Conservation (phyloP, 2,113 vertebrate species). For the Callopanchax toddi region DNA sequence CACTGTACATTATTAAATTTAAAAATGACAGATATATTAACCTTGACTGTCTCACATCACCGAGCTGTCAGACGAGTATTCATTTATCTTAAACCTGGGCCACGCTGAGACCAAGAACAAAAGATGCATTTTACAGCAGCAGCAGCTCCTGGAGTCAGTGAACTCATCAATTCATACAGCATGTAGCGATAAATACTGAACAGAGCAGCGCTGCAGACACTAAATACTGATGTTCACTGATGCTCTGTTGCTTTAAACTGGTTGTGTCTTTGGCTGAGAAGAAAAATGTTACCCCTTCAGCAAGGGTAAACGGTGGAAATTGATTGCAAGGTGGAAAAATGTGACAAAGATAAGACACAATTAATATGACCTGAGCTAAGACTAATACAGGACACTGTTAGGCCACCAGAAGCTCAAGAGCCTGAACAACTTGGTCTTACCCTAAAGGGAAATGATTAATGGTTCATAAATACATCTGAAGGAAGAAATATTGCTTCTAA, state of each 20-base stretch:
- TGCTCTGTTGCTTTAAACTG: neutral
- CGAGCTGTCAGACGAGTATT: conserved; percentile 27
- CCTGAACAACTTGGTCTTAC: too few species aligned
- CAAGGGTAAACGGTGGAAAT: neutral
- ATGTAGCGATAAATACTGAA: conserved; percentile 35
- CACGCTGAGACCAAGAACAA: conserved; percentile 32
- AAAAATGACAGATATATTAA: conserved; percentile 44
- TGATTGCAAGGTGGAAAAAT: neutral
- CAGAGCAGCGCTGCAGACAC: conserved; percentile 7
- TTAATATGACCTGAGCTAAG: neutral
- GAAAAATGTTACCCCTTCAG: neutral
- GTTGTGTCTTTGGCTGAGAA: neutral
- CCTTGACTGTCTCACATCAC: conserved; percentile 24
- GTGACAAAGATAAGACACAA: neutral
- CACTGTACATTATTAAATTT: conserved; percentile 31
- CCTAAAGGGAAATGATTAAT: too few species aligned
- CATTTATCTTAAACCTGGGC: conserved; percentile 51
- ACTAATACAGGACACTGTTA: too few species aligned
- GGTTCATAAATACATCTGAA: too few species aligned
- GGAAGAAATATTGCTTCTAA: too few species aligned
- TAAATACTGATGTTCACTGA: conserved; percentile 27
- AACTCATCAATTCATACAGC: conserved; percentile 29
- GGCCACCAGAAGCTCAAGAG: too few species aligned
- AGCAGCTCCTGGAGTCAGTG: conserved; percentile 23
- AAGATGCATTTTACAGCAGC: conserved; percentile 31